These are phyloP conservation scores for Drepana arcuata DNA, from an alignment of 1,140 invertebrate genomes.

Conservation along the genomic window DNA sequence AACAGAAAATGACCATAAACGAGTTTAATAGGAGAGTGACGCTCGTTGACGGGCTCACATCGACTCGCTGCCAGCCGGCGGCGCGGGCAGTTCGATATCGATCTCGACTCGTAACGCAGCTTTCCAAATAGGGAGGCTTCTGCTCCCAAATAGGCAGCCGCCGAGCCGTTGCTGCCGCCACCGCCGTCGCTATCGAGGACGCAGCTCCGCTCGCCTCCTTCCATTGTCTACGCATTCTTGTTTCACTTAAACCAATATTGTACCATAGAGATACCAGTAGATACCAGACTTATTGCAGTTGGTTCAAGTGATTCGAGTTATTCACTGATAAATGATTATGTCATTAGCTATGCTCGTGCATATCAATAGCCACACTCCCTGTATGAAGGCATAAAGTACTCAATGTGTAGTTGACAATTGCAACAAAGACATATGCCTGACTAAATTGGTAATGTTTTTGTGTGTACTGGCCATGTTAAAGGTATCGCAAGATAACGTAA, in stretches of 20 bases:
- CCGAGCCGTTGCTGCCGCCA: constrained; percentile 22
- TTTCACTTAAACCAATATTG: constrained; percentile 38
- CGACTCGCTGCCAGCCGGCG: constrained; percentile 25
- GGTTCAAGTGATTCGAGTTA: too few relatives aligned
- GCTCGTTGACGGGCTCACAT: constrained; percentile 31
- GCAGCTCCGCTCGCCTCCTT: constrained; percentile 36
- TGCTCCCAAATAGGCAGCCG: constrained; percentile 60
- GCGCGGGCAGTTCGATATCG: too few relatives aligned
- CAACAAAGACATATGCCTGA: too few relatives aligned
- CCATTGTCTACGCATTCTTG: constrained; percentile 62
- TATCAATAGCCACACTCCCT: too few relatives aligned
- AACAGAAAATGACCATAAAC: constrained; percentile 35
- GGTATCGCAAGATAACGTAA: too few relatives aligned
- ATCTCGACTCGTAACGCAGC: constrained; percentile 58
- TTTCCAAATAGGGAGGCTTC: constrained; percentile 61
- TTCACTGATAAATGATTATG: too few relatives aligned
- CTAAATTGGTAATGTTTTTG: too few relatives aligned
- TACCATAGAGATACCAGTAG: constrained; percentile 48
- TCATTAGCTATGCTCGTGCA: too few relatives aligned
- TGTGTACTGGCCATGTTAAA: too few relatives aligned
- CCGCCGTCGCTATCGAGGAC: constrained; percentile 45
- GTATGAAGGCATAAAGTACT: too few relatives aligned
- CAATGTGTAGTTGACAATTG: too few relatives aligned
- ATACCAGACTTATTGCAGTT: too few relatives aligned
- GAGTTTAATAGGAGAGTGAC: constrained; percentile 33